phyloP scores from a whole-genome alignment of 2,888 invertebrate species.

The Drosophila parthenogenetica region DNA sequence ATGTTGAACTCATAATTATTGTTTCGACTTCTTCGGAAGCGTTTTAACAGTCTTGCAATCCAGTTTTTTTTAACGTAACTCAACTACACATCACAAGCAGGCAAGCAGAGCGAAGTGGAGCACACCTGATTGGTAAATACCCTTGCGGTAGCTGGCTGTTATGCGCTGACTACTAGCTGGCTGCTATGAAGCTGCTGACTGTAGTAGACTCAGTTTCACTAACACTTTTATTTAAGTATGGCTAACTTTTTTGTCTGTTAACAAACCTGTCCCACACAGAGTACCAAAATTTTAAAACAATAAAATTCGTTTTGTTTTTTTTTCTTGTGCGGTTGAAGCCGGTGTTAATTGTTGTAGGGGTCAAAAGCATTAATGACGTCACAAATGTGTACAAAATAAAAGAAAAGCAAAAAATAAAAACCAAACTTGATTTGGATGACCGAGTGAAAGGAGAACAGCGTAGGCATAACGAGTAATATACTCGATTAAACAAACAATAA shows the following conservation, averaged over 20 bases:
- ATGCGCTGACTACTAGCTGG: no score
- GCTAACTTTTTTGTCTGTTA: no score
- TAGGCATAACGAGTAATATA: no score
- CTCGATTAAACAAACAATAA: not conserved
- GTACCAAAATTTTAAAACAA: conserved; percentile 32
- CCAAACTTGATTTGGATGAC: conserved; percentile 17
- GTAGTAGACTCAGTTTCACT: no score
- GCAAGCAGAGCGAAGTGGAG: no score
- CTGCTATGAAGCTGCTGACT: no score
- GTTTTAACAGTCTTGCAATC: conserved; percentile 50
- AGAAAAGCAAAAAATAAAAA: not conserved
- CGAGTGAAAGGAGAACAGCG: conserved; percentile 36
- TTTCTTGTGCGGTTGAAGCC: conserved; percentile 31
- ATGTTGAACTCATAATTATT: conserved; percentile 39
- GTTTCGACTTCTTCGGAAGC: conserved; percentile 69
- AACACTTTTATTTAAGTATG: no score
- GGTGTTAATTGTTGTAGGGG: conserved; percentile 67
- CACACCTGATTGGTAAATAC: no score
- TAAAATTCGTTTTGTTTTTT: conserved; percentile 34
- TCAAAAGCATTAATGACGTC: conserved; percentile 74
- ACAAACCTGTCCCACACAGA: no score
- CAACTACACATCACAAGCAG: conserved; percentile 1
- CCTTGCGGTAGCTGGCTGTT: no score
- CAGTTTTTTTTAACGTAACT: conserved; percentile 49
- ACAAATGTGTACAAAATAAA: conserved; percentile 5